These are phyloP conservation scores for Tiliacea aurago DNA, from an alignment of 2,888 invertebrate genomes.

Conservation along the genomic window DNA sequence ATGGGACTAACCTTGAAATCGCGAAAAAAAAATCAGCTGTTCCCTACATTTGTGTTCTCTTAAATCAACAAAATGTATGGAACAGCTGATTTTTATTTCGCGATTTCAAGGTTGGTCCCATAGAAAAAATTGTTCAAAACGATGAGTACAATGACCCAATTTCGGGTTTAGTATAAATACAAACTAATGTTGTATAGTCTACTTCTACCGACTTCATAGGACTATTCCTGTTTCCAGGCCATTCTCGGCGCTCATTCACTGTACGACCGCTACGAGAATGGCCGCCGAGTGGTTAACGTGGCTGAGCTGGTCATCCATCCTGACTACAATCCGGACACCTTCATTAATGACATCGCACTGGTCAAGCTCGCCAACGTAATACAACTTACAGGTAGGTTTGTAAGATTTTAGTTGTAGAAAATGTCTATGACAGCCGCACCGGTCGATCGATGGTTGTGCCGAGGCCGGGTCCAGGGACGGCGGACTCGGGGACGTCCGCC, in stretches of 20 bases:
- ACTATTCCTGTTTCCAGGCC: slow-evolving; percentile 71
- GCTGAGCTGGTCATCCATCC: slow-evolving; percentile 81
- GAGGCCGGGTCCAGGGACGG: not conserved
- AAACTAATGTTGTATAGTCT: no score
- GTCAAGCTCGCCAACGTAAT: slow-evolving; percentile 80
- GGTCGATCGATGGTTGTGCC: not conserved
- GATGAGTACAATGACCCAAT: no score
- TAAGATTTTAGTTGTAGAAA: not conserved
- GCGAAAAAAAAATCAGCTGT: no score
- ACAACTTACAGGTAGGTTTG: slow-evolving; percentile 80
- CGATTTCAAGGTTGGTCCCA: no score
- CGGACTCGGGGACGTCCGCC: no score
- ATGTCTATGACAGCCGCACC: not conserved
- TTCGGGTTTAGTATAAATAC: no score
- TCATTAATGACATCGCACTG: slow-evolving; percentile 82
- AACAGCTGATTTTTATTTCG: no score
- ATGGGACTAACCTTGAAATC: no score
- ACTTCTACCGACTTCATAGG: not conserved
- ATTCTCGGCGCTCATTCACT: slow-evolving; percentile 86
- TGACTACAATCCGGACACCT: slow-evolving; percentile 77
- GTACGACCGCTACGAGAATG: slow-evolving; percentile 87
- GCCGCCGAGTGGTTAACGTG: slow-evolving; percentile 84
- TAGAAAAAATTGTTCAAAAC: no score
- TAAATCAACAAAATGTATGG: no score
- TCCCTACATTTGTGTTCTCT: no score